A percentile compares a stretch with the other conserved stretches of the same genome.
Evolutionary conservation across 2,113 vertebrate genomes (phyloP).

Genomic region (Cryptotis parvus): DNA sequence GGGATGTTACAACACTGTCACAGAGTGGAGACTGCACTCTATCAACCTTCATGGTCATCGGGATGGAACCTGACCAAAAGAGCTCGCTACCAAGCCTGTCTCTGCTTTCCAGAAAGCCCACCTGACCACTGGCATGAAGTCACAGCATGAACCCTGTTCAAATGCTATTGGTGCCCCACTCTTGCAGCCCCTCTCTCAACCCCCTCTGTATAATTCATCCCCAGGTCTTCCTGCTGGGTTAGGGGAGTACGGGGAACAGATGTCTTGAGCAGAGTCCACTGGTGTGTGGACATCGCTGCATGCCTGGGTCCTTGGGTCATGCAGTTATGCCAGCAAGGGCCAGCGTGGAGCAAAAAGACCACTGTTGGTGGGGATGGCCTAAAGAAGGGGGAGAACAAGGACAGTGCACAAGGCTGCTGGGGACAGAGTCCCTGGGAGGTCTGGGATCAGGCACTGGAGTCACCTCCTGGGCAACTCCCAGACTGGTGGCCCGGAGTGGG

Average conservation of each 20-base stretch:
- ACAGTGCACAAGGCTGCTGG: constrained; percentile 14
- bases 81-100: background rate
- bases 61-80: constrained; percentile 37
- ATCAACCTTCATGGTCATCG: background rate
- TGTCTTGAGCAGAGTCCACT: background rate
- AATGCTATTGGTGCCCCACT: constrained; percentile 70
- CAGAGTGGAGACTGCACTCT: background rate
- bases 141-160: constrained; percentile 67
- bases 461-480: background rate
- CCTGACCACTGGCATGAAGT: constrained; percentile 5
- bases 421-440: constrained; percentile 15
- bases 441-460: background rate
- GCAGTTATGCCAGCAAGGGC: constrained; percentile 13
- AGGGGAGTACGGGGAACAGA: constrained; percentile 65
- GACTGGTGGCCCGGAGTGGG: background rate
- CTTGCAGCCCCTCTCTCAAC: constrained; percentile 68
- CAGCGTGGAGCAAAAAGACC: background rate
- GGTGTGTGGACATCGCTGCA: constrained; percentile 57
- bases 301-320: constrained; percentile 40
- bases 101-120: constrained; percentile 33
- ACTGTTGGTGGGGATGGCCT: constrained; percentile 44
- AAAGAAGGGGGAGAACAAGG: background rate
- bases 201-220: constrained; percentile 71
- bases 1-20: background rate
- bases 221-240: constrained; percentile 39